A percentile compares a stretch with the other conserved stretches of the same genome.
Evolutionary conservation across 2,888 invertebrate species (phyloP).

Genomic region (Ormyrus nitidulus): DNA sequence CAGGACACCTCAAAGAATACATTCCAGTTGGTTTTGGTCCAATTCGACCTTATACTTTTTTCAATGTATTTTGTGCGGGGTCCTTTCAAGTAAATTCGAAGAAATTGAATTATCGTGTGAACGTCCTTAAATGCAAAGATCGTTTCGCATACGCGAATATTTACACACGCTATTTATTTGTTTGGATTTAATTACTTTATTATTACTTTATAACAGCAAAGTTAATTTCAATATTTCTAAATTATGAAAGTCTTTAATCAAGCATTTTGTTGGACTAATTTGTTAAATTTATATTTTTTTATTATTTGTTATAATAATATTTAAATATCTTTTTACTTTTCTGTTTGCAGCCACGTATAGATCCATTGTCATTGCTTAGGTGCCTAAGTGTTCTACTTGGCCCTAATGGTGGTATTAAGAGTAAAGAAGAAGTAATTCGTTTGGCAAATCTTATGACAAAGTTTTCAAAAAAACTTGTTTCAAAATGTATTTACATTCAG

Average conservation of each 20-base stretch:
- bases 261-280: not conserved
- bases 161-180: not conserved
- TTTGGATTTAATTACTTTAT: not conserved
- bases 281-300: not conserved
- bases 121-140: too few relatives aligned
- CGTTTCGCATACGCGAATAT: not conserved
- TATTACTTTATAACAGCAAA: not conserved
- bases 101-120: too few relatives aligned
- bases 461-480: slow-evolving; percentile 95
- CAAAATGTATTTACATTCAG: slow-evolving; percentile 95
- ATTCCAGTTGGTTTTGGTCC: too few relatives aligned
- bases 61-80: too few relatives aligned
- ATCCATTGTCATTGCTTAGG: slow-evolving; percentile 91
- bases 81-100: too few relatives aligned
- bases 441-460: slow-evolving; percentile 96
- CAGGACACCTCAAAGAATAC: too few relatives aligned
- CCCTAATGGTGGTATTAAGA: slow-evolving; percentile 91
- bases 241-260: too few relatives aligned
- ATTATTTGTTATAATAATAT: not conserved
- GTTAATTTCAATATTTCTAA: not conserved
- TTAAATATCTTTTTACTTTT: slow-evolving; percentile 27
- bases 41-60: too few relatives aligned
- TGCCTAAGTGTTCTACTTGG: slow-evolving; percentile 91
- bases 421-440: slow-evolving; percentile 90
- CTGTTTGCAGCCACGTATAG: slow-evolving; percentile 90